Evolutionary conservation across 2,113 vertebrate species (phyloP), one percentile per base, ranked within the genome.

Genomic region (Meleagris gallopavo): DNA sequence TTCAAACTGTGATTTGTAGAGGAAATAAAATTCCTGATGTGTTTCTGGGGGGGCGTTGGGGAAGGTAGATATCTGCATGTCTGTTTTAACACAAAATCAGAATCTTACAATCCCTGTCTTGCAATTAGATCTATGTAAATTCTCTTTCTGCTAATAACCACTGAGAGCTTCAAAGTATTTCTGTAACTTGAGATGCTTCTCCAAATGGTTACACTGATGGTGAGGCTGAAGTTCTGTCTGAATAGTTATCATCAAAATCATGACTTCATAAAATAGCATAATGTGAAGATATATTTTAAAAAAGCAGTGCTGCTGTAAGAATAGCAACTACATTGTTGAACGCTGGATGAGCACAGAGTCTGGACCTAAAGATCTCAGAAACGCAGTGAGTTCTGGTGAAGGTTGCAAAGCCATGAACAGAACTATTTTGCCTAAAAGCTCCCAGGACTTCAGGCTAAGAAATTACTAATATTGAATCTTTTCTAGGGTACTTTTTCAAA

Each of bases 1-100:
- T 95, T 89, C 81, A 90, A 91, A 90, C 55, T 77, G 55, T 71
- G 74, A 60, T 43, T 6, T 54, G 40, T 88, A 60, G 29, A 83
- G 72, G 69, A 83, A 91, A 91, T 60, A 77, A 57, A 87, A 88
- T 77, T 87, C 46, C 10, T 19, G 0, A 40, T 1, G 1, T 2
- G 1, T 27, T 90, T 76, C 69, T 92, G 25, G 34, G 67, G 38
- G 81, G 10, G 15, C 22, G 13, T 7, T 43, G 50, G 25, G 25
- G 45, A 90, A 50, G 81, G 52, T 46, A 2, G 1, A n/a, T 6
- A 1, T 75, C 60, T 88, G 48, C 15, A 16, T 71, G 76, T 71
- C 55, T 38, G 36, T 91, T 89, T 86, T 74, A 83, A 91, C 52
- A 52, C 30, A 36, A 9, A 34, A 29, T 45, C 41, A 55, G 25